Conservation (phyloP, 2,888 invertebrate genomes). For the Thumatha senex region DNA sequence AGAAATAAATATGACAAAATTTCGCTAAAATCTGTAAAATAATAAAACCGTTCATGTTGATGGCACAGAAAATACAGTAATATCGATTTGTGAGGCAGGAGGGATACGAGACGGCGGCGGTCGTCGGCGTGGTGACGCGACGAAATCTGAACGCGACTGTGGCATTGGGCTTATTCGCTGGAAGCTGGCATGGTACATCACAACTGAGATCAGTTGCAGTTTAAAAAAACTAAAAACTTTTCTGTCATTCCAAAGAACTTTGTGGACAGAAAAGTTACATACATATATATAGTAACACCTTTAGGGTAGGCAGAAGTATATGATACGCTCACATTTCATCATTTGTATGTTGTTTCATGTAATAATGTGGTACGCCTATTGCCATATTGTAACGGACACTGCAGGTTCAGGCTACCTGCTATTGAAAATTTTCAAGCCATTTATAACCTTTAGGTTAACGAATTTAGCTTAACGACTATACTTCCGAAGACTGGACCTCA, state of each 20-base stretch:
- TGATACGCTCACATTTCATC: too few species aligned
- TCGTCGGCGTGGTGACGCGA: conserved; percentile 61
- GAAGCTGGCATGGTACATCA: conserved; percentile 42
- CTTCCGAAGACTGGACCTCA: too few species aligned
- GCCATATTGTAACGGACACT: too few species aligned
- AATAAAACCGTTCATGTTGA: conserved; percentile 45
- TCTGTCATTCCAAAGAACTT: conserved; percentile 3
- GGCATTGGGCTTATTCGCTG: conserved; percentile 51
- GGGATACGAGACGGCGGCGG: conserved; percentile 20
- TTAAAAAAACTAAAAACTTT: conserved; percentile 26
- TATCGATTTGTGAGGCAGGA: conserved; percentile 62
- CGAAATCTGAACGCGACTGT: conserved; percentile 71
- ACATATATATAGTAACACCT: too few species aligned
- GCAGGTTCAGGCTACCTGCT: too few species aligned
- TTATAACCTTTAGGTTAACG: too few species aligned
- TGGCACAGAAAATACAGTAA: conserved; percentile 43
- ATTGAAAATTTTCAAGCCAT: too few species aligned
- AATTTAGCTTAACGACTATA: too few species aligned
- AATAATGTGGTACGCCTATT: too few species aligned
- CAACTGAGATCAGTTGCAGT: conserved; percentile 9
- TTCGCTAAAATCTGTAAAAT: conserved; percentile 45
- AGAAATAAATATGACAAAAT: conserved; percentile 24
- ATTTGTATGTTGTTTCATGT: too few species aligned
- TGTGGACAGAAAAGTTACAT: too few species aligned
- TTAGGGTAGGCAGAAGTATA: too few species aligned